Percentiles rank a stretch among this genome's conserved stretches.
Evolutionary conservation across 2,113 vertebrate species (phyloP).

Genomic region (Syngnathus floridae): DNA sequence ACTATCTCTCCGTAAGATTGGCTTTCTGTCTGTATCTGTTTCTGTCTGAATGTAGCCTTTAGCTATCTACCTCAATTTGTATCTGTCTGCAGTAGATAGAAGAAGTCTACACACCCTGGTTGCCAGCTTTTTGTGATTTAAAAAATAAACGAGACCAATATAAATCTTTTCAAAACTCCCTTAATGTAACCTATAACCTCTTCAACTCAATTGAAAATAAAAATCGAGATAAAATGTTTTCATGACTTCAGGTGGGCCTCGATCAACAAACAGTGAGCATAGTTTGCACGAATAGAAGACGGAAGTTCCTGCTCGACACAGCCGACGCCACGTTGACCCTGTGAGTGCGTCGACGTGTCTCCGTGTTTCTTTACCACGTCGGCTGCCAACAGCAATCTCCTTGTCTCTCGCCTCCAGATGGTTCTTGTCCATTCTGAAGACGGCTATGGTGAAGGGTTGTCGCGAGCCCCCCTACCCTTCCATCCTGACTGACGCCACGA

Average conservation of each 20-base stretch:
- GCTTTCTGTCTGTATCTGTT: background rate
- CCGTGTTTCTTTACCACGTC: background rate
- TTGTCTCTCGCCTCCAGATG: conserved; percentile 69
- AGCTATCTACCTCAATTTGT: too few relatives aligned
- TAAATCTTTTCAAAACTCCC: too few relatives aligned
- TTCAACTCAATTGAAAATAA: too few relatives aligned
- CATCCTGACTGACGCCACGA: conserved; percentile 89
- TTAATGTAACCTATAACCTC: too few relatives aligned
- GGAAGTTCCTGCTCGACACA: conserved; percentile 90
- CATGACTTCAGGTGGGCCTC: conserved; percentile 79
- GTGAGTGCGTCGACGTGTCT: conserved; percentile 65
- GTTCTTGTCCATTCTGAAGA: conserved; percentile 82
- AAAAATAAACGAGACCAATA: too few relatives aligned
- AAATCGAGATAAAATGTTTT: background rate
- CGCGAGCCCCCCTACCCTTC: conserved; percentile 88
- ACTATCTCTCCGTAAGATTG: conserved; percentile 89
- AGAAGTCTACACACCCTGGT: too few relatives aligned
- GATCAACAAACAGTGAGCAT: conserved; percentile 88
- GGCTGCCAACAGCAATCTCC: background rate
- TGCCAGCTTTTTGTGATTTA: too few relatives aligned
- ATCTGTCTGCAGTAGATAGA: too few relatives aligned
- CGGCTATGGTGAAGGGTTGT: conserved; percentile 90
- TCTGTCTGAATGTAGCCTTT: too few relatives aligned
- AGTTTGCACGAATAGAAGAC: conserved; percentile 89
- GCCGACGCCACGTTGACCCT: conserved; percentile 81